phyloP scores from a whole-genome alignment of 1,140 invertebrate genomes.

The Chironomus striatipennis region DNA sequence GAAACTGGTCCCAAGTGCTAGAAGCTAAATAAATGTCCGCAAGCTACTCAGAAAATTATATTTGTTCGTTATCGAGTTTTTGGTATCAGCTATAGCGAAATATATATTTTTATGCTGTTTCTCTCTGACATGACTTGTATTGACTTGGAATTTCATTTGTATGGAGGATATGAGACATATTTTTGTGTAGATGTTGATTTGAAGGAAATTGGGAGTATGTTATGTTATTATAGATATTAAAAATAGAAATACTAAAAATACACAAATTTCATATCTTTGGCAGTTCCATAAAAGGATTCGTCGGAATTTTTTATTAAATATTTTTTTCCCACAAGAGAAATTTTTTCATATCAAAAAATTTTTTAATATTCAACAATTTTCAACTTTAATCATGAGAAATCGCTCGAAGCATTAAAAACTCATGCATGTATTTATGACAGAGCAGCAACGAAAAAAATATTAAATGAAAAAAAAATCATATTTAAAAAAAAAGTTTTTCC shows the following conservation, averaged over 20 bases:
- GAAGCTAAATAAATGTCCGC: background rate
- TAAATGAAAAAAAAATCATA: background rate
- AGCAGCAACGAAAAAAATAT: background rate
- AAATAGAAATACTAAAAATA: too few species aligned
- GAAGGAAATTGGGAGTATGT: too few species aligned
- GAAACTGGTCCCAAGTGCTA: constrained; percentile 15
- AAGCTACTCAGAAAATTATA: constrained; percentile 5
- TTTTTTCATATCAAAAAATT: background rate
- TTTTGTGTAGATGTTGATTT: too few species aligned
- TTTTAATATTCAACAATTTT: constrained; percentile 15
- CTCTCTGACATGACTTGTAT: background rate
- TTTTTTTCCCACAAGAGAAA: too few species aligned
- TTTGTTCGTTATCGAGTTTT: constrained; percentile 12
- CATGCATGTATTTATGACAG: constrained; percentile 12
- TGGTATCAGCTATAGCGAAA: background rate
- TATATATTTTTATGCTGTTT: background rate
- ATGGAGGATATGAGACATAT: too few species aligned
- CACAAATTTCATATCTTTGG: too few species aligned
- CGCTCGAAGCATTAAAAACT: background rate
- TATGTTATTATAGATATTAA: too few species aligned
- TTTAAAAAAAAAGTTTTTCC: background rate
- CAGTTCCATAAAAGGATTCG: too few species aligned
- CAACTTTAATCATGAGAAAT: constrained; percentile 14
- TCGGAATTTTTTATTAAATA: too few species aligned
- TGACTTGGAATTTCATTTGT: too few species aligned